Evolutionary conservation across 2,113 vertebrate genomes (phyloP), one percentile per base, ranked within the genome.

Genomic region (Pterocles burchelli): DNA sequence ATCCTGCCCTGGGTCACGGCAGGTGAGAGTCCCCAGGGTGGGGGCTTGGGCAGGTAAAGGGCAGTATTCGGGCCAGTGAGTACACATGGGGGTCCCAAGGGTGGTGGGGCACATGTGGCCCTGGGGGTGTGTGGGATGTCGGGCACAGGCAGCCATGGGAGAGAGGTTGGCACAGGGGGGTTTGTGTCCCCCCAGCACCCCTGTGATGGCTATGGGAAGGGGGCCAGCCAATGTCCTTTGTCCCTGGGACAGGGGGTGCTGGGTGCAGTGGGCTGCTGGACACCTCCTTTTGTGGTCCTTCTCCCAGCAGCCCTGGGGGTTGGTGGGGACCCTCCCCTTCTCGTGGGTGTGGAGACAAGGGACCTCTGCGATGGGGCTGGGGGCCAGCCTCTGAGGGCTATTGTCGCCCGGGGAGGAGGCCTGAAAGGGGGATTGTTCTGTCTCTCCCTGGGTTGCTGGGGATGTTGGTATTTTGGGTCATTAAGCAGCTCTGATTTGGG

Each of bases 381-480:
- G 92, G 85, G 66, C 68, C 89, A 71, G 68, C 76, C 49, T 92
- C 91, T 85, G 89, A 72, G 70, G 26, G 61, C 80, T 86, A 67
- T 96, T 96, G 93, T 92, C 17, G 22, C 57, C 78, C n/a, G 17
- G 82, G 88, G 80, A 89, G 88, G 85, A 87, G 85, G 71, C 45
- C 90, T 98, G 97, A 98, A 98, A 97, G 90, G 75, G 72, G 84
- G 79, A 98, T 98, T 98, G 98, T 98, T 98, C 97, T 93, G 73
- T 57, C 36, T 96, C 87, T 92, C 90, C 20, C 93, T 84, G 90
- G 85, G 85, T 93, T 97, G 94, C 96, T 96, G 97, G 97, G 98
- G 96, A 97, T 97, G 96, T 97, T 97, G 97, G 98, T 98, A 97
- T 98, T 98, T 98, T 97, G 97, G 97, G 97, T 98, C 97, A 98